A percentile compares a stretch with the other conserved stretches of the same genome.
Conservation (phyloP, 2,888 invertebrate species). For the Phaedon cochleariae region DNA sequence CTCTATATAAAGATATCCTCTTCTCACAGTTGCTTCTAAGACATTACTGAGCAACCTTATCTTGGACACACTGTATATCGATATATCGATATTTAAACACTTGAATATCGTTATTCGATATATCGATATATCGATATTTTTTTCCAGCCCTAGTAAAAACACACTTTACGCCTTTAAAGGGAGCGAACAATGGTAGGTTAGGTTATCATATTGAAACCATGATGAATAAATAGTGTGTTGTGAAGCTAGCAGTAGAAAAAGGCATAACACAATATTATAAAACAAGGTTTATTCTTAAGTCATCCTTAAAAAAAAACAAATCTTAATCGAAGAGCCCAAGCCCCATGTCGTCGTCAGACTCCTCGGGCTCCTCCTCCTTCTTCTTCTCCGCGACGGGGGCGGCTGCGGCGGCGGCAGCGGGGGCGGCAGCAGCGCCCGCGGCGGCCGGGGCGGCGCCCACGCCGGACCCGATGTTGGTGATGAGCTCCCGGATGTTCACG, state of each 20-base stretch:
- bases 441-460: conserved; percentile 86
- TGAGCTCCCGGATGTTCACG: conserved; percentile 90
- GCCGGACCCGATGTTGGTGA: conserved; percentile 92
- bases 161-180: too few species aligned
- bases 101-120: too few species aligned
- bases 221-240: background rate
- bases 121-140: too few species aligned
- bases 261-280: background rate
- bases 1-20: too few species aligned
- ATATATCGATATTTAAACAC: too few species aligned
- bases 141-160: too few species aligned
- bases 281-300: conserved; percentile 15
- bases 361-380: conserved; percentile 79
- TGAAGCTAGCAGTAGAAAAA: background rate
- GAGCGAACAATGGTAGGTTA: too few species aligned
- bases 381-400: conserved; percentile 74
- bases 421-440: conserved; percentile 71
- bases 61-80: too few species aligned
- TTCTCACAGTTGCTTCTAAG: too few species aligned
- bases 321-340: conserved; percentile 82
- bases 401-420: conserved; percentile 72
- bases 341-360: conserved; percentile 92
- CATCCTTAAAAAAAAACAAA: conserved; percentile 15
- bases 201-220: too few species aligned
- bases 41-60: too few species aligned